These are phyloP conservation scores for Dasypolia templi DNA, from an alignment of 2,888 invertebrate species.

Conservation along the genomic window DNA sequence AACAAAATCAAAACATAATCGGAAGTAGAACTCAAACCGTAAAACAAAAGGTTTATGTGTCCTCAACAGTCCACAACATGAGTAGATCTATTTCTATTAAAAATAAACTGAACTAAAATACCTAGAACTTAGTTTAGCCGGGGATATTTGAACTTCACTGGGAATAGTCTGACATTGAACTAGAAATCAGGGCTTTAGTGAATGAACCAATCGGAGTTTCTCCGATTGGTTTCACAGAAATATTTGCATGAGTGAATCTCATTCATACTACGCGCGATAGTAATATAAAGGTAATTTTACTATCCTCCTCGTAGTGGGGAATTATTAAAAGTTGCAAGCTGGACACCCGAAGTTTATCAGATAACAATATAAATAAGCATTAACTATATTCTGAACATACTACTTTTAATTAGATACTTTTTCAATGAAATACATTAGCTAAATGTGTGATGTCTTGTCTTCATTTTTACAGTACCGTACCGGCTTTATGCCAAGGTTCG, in stretches of 20 bases:
- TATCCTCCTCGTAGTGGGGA: background rate
- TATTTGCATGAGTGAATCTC: slow-evolving; percentile 40
- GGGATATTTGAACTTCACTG: slow-evolving; percentile 21
- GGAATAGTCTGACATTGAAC: slow-evolving; percentile 34
- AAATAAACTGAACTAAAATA: background rate
- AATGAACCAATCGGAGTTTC: too few relatives aligned
- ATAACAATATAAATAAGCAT: background rate
- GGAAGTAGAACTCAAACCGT: background rate
- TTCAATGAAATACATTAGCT: background rate
- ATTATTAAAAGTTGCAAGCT: slow-evolving; percentile 8
- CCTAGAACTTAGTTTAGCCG: background rate
- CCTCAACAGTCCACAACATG: background rate
- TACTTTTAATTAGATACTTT: background rate
- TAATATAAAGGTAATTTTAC: slow-evolving; percentile 29
- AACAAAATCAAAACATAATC: background rate
- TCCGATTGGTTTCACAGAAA: slow-evolving; percentile 23
- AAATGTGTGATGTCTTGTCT: background rate
- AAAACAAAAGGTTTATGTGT: background rate
- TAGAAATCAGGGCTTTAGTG: slow-evolving; percentile 26
- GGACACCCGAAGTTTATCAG: background rate
- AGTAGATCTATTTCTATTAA: background rate
- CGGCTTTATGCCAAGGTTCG: background rate
- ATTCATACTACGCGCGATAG: slow-evolving; percentile 29
- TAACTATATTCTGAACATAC: background rate
- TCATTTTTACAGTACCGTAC: background rate